Evolutionary conservation across 2,888 invertebrate genomes (phyloP).

Genomic region (Drosophila meridionalis): DNA sequence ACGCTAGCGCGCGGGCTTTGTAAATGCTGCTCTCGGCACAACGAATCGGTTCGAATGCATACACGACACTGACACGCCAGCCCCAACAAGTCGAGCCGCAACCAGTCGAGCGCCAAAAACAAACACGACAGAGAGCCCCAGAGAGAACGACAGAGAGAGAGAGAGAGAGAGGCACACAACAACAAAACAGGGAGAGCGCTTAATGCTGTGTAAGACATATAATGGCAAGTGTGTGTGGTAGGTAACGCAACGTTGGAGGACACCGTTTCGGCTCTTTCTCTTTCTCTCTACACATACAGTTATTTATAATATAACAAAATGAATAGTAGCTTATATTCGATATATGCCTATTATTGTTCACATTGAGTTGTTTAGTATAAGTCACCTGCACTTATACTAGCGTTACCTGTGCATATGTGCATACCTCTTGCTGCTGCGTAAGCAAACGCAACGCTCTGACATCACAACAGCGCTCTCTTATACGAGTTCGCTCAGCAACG

Average conservation of each 20-base stretch:
- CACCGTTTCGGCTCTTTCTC: slow-evolving; percentile 6
- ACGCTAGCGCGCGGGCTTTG: slow-evolving; percentile 47
- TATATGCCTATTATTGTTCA: neutral
- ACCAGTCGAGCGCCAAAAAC: slow-evolving; percentile 45
- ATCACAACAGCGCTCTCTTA: slow-evolving; percentile 29
- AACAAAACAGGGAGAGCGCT: slow-evolving; percentile 31
- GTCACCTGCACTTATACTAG: neutral
- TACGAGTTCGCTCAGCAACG: slow-evolving; percentile 15
- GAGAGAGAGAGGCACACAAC: slow-evolving; percentile 1
- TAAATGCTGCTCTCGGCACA: slow-evolving; percentile 57
- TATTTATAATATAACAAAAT: neutral
- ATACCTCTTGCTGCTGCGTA: neutral
- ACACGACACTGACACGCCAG: slow-evolving; percentile 77
- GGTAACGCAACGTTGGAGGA: slow-evolving; percentile 24
- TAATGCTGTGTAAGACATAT: slow-evolving; percentile 13
- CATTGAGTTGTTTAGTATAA: neutral
- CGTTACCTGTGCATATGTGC: neutral
- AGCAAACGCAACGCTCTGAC: slow-evolving; percentile 8
- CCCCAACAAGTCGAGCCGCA: slow-evolving; percentile 51
- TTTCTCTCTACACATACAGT: neutral
- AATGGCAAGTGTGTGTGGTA: slow-evolving; percentile 16
- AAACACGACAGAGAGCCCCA: slow-evolving; percentile 11
- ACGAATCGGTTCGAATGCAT: slow-evolving; percentile 80
- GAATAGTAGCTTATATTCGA: neutral
- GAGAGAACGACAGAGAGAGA: slow-evolving; percentile 5